Evolutionary conservation across 30 jellyfish, hydroid and myxozoan genomes (phyloP), one percentile per base, ranked within the genome.

Genomic region (Aurelia sp.): DNA sequence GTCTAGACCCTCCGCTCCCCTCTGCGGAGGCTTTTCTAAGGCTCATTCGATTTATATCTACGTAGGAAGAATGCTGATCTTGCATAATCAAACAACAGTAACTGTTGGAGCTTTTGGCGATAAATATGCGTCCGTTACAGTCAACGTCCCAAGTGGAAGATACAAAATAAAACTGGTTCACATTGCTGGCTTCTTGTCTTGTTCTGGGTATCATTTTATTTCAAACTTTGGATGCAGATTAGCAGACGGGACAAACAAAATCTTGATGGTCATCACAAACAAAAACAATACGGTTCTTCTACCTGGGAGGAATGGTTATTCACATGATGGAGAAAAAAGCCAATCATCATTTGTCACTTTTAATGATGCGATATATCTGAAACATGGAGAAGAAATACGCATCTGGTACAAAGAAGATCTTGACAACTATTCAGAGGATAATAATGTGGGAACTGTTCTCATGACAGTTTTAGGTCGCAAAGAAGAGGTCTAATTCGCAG

Each of bases 371-470:
- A 31, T 84, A 0, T 19, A 84, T 4, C 63, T 84, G 71, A 69
- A 41, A 27, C 41, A 68, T 0, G 93, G 93, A 4, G 76, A 84
- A 44, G 67, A 59, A 19, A 17, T 84, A 5, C 93, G 93, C 13
- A 72, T 84, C 20, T 84, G 93, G 93, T 31, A 84, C 82, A 72
- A 71, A 27, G 88, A 84, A 3, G 93, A 84, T 48, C 82, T 84
- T 2, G 41, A 59, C 13, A 67, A 84, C 51, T 16, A 0, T 20
- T 20, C 52, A 2, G 93, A 84, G 38, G 30, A 19, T 20, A 83
- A 84, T 18, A 84, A 84, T 52, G 13, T 27, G 61, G 93, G 93
- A 10, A 2, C 57, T 12, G 31, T 61, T 20, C 64, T 16, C 64
- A 60, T 82, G 59, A 19, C 33, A 7, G 92, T 82, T 18, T 31